Percentiles rank a stretch among this genome's conserved stretches.
Evolutionary conservation across 2,888 invertebrate species (phyloP).

Genomic region (Drosophila suboccidentalis): DNA sequence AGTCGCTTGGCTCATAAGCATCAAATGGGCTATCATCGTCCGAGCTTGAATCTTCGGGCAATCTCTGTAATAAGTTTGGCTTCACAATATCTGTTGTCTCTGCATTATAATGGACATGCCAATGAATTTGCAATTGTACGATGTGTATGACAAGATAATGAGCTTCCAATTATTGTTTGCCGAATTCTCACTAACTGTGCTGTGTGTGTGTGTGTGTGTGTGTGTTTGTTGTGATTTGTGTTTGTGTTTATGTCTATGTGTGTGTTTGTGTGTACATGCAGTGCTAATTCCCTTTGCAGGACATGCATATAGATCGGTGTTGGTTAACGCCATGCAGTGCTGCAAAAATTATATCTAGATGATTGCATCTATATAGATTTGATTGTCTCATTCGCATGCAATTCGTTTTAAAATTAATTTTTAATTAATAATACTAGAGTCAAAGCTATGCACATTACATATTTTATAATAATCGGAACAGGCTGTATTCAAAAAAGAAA

Average conservation of each 20-base stretch:
- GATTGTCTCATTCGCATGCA: slow-evolving; percentile 46
- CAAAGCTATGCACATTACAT: slow-evolving; percentile 51
- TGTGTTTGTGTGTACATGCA: slow-evolving; percentile 38
- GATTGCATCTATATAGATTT: slow-evolving; percentile 12
- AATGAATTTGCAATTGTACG: slow-evolving; percentile 16
- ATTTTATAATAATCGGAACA: slow-evolving; percentile 39
- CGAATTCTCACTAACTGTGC: slow-evolving; percentile 48
- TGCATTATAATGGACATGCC: slow-evolving; percentile 49
- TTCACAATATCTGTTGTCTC: slow-evolving; percentile 27
- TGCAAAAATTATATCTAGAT: slow-evolving; percentile 20
- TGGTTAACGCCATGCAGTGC: slow-evolving; percentile 58
- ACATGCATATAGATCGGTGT: slow-evolving; percentile 39
- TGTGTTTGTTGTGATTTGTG: slow-evolving; percentile 6
- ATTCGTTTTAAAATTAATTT: neutral
- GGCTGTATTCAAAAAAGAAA: slow-evolving; percentile 37
- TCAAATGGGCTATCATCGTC: slow-evolving; percentile 85
- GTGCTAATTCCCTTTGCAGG: slow-evolving; percentile 25
- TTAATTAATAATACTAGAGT: slow-evolving; percentile 14
- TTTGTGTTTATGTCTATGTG: neutral
- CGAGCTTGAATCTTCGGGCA: slow-evolving; percentile 85
- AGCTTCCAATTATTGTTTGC: slow-evolving; percentile 27
- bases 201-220: slow-evolving; percentile 6
- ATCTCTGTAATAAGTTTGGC: slow-evolving; percentile 76
- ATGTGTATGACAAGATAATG: slow-evolving; percentile 21
- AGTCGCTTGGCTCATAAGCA: slow-evolving; percentile 83